Evolutionary conservation across 35 echinoderm and acorn worm species (phyloP).

Genomic region (Chiridota heheva): DNA sequence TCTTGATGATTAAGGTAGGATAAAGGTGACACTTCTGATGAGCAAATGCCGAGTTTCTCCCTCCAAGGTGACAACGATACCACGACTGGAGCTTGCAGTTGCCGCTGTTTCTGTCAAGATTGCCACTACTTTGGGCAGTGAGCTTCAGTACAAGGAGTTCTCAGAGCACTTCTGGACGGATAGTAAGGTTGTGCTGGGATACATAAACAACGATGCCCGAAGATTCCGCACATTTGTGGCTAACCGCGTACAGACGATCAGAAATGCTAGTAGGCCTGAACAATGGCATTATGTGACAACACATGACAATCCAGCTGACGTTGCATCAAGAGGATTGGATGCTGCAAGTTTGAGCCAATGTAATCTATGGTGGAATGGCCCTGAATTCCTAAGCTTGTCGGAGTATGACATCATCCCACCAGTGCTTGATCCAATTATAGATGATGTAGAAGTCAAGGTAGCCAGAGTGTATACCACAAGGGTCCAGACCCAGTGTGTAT

Average conservation of each 20-base stretch:
- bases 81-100: conserved; percentile 60
- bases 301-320: conserved; percentile 46
- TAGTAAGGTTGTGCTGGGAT: conserved; percentile 63
- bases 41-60: conserved; percentile 63
- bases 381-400: background rate
- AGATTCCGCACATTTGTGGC: conserved; percentile 61
- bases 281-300: conserved; percentile 7
- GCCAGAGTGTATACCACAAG: background rate
- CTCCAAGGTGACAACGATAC: conserved; percentile 52
- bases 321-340: conserved; percentile 28
- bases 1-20: conserved; percentile 26
- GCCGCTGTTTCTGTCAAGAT: conserved; percentile 41
- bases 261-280: background rate
- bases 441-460: background rate
- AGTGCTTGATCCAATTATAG: background rate
- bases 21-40: conserved; percentile 47
- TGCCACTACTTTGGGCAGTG: conserved; percentile 22
- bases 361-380: conserved; percentile 10
- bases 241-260: conserved; percentile 53
- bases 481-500: background rate
- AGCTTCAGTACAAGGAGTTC: conserved; percentile 19
- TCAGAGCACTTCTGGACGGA: conserved; percentile 60
- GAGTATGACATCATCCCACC: background rate
- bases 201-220: conserved; percentile 53
- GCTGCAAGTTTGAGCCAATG: background rate